These are phyloP conservation scores for Carterocephalus palaemon DNA, from an alignment of 2,888 invertebrate species.

Conservation along the genomic window DNA sequence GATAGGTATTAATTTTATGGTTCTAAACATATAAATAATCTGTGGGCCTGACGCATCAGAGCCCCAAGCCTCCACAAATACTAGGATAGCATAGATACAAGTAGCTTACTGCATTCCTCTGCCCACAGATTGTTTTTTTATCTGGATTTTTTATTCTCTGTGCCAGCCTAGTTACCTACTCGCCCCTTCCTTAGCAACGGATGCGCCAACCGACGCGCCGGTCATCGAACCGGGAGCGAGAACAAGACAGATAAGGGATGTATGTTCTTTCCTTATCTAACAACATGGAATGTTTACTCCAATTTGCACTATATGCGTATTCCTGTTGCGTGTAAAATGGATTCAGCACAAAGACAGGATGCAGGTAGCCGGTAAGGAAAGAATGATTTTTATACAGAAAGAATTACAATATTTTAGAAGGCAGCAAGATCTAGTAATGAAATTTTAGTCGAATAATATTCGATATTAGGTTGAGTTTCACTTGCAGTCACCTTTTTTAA, in stretches of 20 bases:
- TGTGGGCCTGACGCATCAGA: conserved; percentile 39
- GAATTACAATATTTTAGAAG: conserved; percentile 36
- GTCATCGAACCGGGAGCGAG: conserved; percentile 57
- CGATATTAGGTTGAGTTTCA: conserved; percentile 33
- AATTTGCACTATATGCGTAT: conserved; percentile 27
- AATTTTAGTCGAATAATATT: conserved; percentile 33
- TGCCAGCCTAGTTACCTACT: no score
- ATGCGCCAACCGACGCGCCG: conserved; percentile 42
- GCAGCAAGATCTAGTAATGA: conserved; percentile 14
- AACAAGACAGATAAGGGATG: conserved; percentile 65
- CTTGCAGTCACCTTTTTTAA: conserved; percentile 45
- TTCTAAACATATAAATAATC: neutral
- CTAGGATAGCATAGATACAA: conserved; percentile 52
- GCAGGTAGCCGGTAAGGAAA: conserved; percentile 49
- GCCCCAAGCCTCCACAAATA: conserved; percentile 64
- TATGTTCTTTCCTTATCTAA: conserved; percentile 39
- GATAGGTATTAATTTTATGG: no score
- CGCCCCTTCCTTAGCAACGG: conserved; percentile 51
- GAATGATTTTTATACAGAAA: conserved; percentile 46
- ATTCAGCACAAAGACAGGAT: conserved; percentile 32
- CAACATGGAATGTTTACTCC: neutral
- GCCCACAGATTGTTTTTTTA: no score
- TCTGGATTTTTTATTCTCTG: no score
- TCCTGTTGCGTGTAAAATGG: conserved; percentile 6
- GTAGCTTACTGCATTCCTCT: conserved; percentile 57